Evolutionary conservation across 2,888 invertebrate genomes (phyloP).

Genomic region (Sceliomorpha sp.): DNA sequence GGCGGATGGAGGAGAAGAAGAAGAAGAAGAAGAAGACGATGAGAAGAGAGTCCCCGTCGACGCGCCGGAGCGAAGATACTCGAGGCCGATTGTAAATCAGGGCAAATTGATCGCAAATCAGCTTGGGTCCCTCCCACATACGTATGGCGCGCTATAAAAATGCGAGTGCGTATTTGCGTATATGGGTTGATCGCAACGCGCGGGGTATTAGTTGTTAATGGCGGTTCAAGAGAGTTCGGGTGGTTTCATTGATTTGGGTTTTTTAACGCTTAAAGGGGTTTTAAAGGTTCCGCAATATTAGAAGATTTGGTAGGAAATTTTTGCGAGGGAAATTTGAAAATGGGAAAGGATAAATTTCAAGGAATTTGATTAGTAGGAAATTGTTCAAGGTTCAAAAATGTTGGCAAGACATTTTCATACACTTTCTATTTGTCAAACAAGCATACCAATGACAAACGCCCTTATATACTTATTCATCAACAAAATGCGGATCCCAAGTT

Average conservation of each 20-base stretch:
- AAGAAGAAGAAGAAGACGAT: no score
- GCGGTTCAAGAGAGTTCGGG: slow-evolving; percentile 2
- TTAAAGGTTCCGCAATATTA: no score
- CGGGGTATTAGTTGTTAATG: slow-evolving; percentile 15
- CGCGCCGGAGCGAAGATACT: slow-evolving; percentile 53
- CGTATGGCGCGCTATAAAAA: slow-evolving; percentile 39
- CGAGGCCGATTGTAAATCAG: slow-evolving; percentile 76
- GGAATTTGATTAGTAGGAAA: no score
- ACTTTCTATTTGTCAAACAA: no score
- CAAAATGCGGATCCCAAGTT: no score
- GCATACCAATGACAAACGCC: no score
- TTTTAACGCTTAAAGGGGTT: not conserved
- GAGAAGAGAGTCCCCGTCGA: slow-evolving; percentile 40
- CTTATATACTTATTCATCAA: no score
- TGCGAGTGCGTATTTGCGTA: slow-evolving; percentile 17
- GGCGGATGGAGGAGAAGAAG: slow-evolving; percentile 51
- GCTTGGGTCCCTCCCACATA: slow-evolving; percentile 58
- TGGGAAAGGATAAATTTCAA: no score
- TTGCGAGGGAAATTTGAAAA: no score
- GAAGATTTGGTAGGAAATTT: no score
- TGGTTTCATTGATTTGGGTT: not conserved
- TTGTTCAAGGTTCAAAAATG: no score
- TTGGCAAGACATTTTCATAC: no score
- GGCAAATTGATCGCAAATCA: slow-evolving; percentile 79
- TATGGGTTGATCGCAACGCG: slow-evolving; percentile 11